Evolutionary conservation across 2,797 vertebrate genomes (phyloP), one percentile per base, ranked within the genome.

Genomic region (Poeciliopsis paucimaculata): DNA sequence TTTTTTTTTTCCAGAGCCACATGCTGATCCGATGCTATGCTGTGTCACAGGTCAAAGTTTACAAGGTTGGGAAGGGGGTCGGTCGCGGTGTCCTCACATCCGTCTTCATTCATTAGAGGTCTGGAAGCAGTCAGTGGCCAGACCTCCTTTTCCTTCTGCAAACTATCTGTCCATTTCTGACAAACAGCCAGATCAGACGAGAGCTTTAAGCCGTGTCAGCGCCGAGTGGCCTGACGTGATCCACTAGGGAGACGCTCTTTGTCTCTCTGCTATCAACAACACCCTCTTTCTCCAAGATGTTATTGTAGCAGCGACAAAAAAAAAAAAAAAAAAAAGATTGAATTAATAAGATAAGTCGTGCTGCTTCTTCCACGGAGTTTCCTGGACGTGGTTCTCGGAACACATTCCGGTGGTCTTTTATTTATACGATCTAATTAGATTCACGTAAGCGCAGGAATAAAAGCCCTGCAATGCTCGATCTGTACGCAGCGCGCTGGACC

Each of bases 41-140:
- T 76, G 82, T 88, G 88, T 90, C 92, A 90, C 47, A 90, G 93
- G 93, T 94, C 93, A 94, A 76, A 94, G 93, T 87, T 93, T 72
- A 73, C 71, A 39, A 85, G 94, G 93, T 87, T 73, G 90, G 84
- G 47, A 90, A 82, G 49, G 18, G 49, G 75, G 76, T 49, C 85
- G 87, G 85, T 94, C 88, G 80, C 76, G 43, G 79, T 46, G 91
- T 91, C 85, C 90, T 93, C 82, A 83, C 92, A 95, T 95, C 90
- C 82, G 73, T 94, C 93, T 94, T 95, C 90, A 94, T 95, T 95
- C 91, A 94, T 95, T 93, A 93, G 91, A 90, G 79, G 91, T 92
- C 92, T 95, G 91, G 94, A 94, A 94, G 87, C 90, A 90, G 90
- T 96, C 94, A 94, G 89, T 82, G 86, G 82, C 76, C 87, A 91